phyloP scores from a whole-genome alignment of 1,140 invertebrate species.

The Zaprionus davidi region DNA sequence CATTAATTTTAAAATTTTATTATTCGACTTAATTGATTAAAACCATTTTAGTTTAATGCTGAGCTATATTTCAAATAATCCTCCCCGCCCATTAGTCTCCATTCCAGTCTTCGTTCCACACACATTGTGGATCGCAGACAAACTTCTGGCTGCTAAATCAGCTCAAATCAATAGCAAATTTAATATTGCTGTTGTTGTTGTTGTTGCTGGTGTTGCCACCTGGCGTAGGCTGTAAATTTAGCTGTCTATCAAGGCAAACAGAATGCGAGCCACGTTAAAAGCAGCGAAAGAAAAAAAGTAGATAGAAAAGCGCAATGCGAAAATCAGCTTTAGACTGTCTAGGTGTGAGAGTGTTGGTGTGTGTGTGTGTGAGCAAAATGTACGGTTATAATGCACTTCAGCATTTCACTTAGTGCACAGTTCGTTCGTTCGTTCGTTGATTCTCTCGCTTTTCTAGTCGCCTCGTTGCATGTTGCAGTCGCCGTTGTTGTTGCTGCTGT shows the following conservation, averaged over 20 bases:
- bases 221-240: conserved; percentile 45
- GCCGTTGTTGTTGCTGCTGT: conserved; percentile 53
- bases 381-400: conserved; percentile 76
- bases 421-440: conserved; percentile 47
- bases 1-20: not conserved
- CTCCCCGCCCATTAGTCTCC: not conserved
- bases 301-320: conserved; percentile 61
- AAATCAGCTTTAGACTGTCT: conserved; percentile 24
- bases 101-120: not conserved
- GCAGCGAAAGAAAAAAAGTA: conserved; percentile 44
- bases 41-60: not conserved
- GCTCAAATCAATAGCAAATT: conserved; percentile 27
- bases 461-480: conserved; percentile 36
- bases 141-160: conserved; percentile 24
- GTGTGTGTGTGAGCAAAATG: conserved; percentile 54
- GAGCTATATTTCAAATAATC: not conserved
- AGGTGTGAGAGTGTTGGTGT: conserved; percentile 24
- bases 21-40: not conserved
- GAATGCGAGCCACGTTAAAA: conserved; percentile 69
- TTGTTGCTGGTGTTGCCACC: conserved; percentile 37
- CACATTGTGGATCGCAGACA: conserved; percentile 1
- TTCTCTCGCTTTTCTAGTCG: conserved; percentile 24
- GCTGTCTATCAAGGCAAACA: conserved; percentile 54
- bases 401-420: conserved; percentile 69
- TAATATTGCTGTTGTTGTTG: not conserved